Evolutionary conservation across 1,140 invertebrate genomes (phyloP).

Genomic region (Drosophila malerkotliana): DNA sequence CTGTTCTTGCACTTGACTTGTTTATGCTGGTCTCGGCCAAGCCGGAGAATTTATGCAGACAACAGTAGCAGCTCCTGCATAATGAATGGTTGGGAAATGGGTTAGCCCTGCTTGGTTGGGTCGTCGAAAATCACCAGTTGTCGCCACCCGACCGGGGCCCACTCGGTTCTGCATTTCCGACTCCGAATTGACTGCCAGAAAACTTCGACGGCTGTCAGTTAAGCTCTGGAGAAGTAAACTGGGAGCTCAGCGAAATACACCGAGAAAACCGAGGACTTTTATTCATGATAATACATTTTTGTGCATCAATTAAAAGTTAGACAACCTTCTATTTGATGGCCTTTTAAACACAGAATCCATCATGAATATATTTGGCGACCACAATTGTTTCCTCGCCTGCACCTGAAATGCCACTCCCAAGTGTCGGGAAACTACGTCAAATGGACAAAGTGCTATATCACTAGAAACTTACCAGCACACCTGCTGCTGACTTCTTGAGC

Average conservation of each 20-base stretch:
- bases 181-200: constrained; percentile 53
- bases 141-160: constrained; percentile 25
- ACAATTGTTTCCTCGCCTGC: not conserved
- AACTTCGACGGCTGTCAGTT: constrained; percentile 51
- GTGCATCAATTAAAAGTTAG: no score
- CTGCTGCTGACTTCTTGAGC: constrained; percentile 28
- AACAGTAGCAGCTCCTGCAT: constrained; percentile 53
- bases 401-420: constrained; percentile 5
- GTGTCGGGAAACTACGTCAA: constrained; percentile 42
- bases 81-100: constrained; percentile 45
- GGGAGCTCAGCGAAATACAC: constrained; percentile 6
- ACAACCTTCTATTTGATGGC: not conserved
- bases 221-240: constrained; percentile 25
- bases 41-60: constrained; percentile 43
- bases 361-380: not conserved
- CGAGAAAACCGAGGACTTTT: not conserved
- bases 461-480: constrained; percentile 39
- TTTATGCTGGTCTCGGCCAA: constrained; percentile 47
- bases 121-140: constrained; percentile 28
- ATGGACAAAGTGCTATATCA: constrained; percentile 66
- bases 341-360: not conserved
- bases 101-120: constrained; percentile 12
- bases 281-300: no score
- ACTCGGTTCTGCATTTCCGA: not conserved
- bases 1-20: constrained; percentile 61